Percentiles rank a stretch among this genome's conserved stretches.
Conservation (phyloP, 2,113 vertebrate genomes). For the Larimichthys polyactis region DNA sequence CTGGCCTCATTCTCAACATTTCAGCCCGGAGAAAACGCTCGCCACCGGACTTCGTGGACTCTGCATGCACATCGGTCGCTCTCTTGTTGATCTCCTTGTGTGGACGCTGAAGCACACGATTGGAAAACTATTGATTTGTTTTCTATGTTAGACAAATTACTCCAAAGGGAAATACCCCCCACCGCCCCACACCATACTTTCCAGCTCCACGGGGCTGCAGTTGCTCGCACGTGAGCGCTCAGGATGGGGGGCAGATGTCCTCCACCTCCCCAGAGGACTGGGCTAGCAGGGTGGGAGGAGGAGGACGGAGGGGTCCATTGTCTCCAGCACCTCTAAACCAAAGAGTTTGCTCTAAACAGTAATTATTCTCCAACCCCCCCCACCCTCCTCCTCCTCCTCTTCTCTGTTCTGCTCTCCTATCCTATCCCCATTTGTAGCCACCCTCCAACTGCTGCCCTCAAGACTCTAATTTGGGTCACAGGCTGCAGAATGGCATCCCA, state of each 20-base stretch:
- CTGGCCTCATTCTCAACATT: conserved; percentile 67
- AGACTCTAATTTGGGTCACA: conserved; percentile 85
- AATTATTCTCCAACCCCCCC: conserved; percentile 59
- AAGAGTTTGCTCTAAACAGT: conserved; percentile 79
- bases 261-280: conserved; percentile 38
- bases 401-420: conserved; percentile 29
- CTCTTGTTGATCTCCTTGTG: not conserved
- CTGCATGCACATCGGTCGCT: conserved; percentile 5
- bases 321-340: conserved; percentile 77
- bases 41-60: not conserved
- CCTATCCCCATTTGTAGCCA: conserved; percentile 61
- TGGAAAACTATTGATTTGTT: conserved; percentile 36
- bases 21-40: conserved; percentile 5
- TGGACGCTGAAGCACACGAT: conserved; percentile 1
- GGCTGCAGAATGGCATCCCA: conserved; percentile 77
- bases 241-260: conserved; percentile 64
- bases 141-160: conserved; percentile 14
- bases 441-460: conserved; percentile 67
- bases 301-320: conserved; percentile 71
- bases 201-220: conserved; percentile 17
- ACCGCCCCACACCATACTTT: not conserved
- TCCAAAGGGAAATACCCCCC: not conserved
- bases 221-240: conserved; percentile 29
- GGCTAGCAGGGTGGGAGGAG: conserved; percentile 49
- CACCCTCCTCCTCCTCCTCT: conserved; percentile 36